These are phyloP conservation scores for Colistium nudipinnis DNA, from an alignment of 2,113 vertebrate species.

Conservation along the genomic window DNA sequence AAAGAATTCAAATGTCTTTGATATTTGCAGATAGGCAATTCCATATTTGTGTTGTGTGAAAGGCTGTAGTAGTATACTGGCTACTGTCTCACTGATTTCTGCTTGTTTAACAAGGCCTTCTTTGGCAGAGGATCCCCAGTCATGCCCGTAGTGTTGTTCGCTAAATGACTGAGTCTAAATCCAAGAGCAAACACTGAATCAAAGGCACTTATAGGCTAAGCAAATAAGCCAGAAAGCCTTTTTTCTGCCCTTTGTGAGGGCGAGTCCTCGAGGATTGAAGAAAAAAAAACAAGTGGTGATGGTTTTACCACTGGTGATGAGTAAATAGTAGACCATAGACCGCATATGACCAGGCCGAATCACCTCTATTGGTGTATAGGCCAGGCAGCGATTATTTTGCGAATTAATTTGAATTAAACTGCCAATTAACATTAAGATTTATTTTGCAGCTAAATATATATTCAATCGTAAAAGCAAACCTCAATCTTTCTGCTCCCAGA, in stretches of 20 bases:
- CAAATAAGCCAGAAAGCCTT: slow-evolving; percentile 12
- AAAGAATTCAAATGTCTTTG: background rate
- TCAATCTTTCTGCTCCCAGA: background rate
- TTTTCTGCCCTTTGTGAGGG: slow-evolving; percentile 5
- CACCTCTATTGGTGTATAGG: too few relatives aligned
- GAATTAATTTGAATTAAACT: too few relatives aligned
- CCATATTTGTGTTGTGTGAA: slow-evolving; percentile 21
- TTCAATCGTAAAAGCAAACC: too few relatives aligned
- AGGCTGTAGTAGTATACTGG: background rate
- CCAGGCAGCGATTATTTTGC: too few relatives aligned
- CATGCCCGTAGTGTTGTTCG: background rate
- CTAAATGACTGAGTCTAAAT: slow-evolving; percentile 30
- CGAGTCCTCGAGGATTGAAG: background rate
- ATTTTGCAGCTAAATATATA: too few relatives aligned
- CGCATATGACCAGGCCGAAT: too few relatives aligned
- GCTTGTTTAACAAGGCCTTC: slow-evolving; percentile 18
- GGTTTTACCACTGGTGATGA: background rate
- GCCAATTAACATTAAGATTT: too few relatives aligned
- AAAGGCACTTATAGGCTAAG: slow-evolving; percentile 19
- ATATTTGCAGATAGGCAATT: background rate
- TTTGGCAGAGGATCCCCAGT: slow-evolving; percentile 24
- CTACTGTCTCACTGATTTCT: slow-evolving; percentile 6
- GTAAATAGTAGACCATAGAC: background rate
- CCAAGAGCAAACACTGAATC: slow-evolving; percentile 35
- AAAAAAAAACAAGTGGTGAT: background rate